Conservation (phyloP, 2,113 vertebrate species). For the Casuarius casuarius region DNA sequence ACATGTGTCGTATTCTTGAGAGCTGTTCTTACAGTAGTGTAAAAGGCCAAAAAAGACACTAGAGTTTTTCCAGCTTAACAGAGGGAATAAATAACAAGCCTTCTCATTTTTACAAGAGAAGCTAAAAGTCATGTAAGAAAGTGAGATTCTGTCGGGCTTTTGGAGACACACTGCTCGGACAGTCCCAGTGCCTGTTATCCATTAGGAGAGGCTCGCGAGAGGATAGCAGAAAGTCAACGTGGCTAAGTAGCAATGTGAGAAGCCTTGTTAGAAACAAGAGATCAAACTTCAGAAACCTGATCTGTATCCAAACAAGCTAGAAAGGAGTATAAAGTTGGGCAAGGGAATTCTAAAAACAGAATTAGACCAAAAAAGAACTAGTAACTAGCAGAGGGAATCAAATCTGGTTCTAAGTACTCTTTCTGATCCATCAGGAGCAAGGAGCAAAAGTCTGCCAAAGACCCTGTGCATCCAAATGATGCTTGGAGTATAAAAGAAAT, state of each 20-base stretch:
- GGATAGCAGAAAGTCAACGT: background rate
- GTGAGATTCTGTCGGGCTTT: background rate
- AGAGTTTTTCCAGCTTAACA: background rate
- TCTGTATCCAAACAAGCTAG: background rate
- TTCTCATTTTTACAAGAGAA: background rate
- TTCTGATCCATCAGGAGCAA: background rate
- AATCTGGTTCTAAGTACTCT: background rate
- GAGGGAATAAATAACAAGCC: background rate
- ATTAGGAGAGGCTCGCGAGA: background rate
- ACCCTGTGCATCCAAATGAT: background rate
- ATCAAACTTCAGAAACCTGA: background rate
- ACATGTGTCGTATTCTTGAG: no score
- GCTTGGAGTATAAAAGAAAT: background rate
- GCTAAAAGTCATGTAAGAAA: background rate
- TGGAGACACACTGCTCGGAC: background rate
- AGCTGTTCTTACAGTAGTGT: no score
- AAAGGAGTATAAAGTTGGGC: background rate
- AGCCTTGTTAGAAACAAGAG: background rate
- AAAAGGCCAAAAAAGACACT: no score
- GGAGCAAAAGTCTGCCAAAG: background rate
- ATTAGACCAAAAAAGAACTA: background rate
- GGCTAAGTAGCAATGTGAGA: background rate
- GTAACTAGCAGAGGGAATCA: background rate
- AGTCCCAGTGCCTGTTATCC: background rate
- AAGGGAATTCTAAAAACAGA: background rate